Evolutionary conservation across 1,140 invertebrate genomes (phyloP).

Genomic region (Neelides sp.): DNA sequence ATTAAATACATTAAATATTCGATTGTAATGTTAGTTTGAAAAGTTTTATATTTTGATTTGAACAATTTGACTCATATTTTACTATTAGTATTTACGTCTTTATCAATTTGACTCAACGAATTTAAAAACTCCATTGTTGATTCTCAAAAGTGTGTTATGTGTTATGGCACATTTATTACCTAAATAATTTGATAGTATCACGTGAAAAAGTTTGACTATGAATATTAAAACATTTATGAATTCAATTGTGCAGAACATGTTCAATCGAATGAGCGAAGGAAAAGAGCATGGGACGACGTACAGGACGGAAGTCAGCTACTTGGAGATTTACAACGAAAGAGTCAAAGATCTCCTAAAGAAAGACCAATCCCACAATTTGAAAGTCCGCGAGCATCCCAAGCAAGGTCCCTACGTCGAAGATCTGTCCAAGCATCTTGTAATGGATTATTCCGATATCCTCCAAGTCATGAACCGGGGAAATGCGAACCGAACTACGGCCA

Average conservation of each 20-base stretch:
- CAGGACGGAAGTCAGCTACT: slow-evolving; percentile 67
- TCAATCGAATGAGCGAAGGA: slow-evolving; percentile 47
- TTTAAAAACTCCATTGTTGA: no score
- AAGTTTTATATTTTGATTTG: no score
- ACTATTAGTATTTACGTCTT: no score
- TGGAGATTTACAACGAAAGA: slow-evolving; percentile 85
- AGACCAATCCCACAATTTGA: slow-evolving; percentile 49
- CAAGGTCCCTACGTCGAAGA: slow-evolving; percentile 89
- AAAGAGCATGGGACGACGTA: slow-evolving; percentile 70
- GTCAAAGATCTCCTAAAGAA: slow-evolving; percentile 70
- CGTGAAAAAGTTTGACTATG: no score
- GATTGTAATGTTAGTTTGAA: no score
- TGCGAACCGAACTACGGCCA: slow-evolving; percentile 62
- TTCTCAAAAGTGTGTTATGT: no score
- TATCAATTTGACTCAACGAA: no score
- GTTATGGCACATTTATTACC: no score
- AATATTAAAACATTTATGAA: no score
- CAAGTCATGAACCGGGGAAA: slow-evolving; percentile 64
- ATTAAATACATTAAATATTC: no score
- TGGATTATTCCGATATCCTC: slow-evolving; percentile 70
- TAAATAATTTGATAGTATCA: no score
- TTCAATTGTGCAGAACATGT: slow-evolving; percentile 24
- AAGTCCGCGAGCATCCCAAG: slow-evolving; percentile 81
- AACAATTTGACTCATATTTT: no score
- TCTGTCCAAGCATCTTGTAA: slow-evolving; percentile 60